Evolutionary conservation across 1,140 invertebrate species (phyloP), one percentile per base, ranked within the genome.

Genomic region (Ceratosolen solmsi): DNA sequence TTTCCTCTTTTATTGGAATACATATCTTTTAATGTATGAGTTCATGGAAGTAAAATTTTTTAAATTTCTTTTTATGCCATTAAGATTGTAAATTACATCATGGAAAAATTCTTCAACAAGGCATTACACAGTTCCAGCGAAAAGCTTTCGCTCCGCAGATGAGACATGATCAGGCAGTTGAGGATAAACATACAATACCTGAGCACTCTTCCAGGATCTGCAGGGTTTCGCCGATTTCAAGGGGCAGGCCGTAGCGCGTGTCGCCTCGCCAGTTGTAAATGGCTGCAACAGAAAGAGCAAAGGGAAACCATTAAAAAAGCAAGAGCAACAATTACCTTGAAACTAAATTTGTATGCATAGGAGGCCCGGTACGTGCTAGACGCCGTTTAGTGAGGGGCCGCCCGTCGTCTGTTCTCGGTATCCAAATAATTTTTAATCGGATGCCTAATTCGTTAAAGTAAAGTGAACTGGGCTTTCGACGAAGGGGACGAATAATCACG

Each of bases 231-330:
- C 97, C 97, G 85, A 98, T 97, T 90, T 97, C 96, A 82, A 98
- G 90, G 17, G 95, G 94, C 74, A 98, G 90, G 33, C 96, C 96
- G 86, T 95, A 95, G 73, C 94, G 94, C 30, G 95, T 94, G 89
- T 97, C 95, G 80, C 96, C 96, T 88, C 95, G 94, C 95, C 96
- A 98, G 89, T 97, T 97, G 92, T 97, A 97, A 77, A 98, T 95
- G 86, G 96, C 97, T 98, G 92, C 49, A 94, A 94, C 87, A 89
- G 87, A 90, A 86, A 84, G 81, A 84, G 84, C 70, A 79, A 60
- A 1, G 25, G 30, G 13, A 72, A 22, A 54, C 15, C 22, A 56
- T 56, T 25, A 71, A 36, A 54, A 27, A 41, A 11, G 2, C 7
- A 38, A 27, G 25, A 27, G 58, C 17, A 30, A 41, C 76, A 46